Evolutionary conservation across 2,888 invertebrate genomes (phyloP).

Genomic region (Drosophila neutralis): DNA sequence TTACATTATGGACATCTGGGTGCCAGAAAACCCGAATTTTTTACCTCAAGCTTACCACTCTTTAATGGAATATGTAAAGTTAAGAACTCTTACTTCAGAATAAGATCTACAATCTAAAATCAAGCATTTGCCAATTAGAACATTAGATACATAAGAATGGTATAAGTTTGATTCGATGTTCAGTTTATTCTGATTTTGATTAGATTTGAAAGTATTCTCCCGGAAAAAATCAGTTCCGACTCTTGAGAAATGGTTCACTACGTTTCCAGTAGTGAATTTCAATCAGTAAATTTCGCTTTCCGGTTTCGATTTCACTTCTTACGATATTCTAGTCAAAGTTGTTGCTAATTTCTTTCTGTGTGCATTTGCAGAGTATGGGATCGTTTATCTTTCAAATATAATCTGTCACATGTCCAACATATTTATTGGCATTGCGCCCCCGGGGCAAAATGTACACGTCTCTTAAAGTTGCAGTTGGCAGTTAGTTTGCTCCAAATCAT

Average conservation of each 20-base stretch:
- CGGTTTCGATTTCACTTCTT: background rate
- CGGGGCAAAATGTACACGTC: constrained; percentile 13
- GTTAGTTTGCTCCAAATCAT: constrained; percentile 52
- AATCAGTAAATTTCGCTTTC: background rate
- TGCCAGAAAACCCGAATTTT: no score
- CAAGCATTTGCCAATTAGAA: background rate
- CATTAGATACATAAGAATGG: background rate
- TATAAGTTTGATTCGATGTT: accelerated
- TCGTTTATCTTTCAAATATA: constrained; percentile 46
- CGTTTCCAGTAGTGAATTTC: background rate
- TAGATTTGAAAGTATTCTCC: background rate
- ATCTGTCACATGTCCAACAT: constrained; percentile 62
- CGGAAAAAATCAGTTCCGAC: background rate
- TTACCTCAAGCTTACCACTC: no score
- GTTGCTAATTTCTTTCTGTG: background rate
- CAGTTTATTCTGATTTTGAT: background rate
- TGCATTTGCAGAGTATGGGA: background rate
- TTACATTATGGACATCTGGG: no score
- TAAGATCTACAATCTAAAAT: background rate
- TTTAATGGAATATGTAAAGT: background rate
- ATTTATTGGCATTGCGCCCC: constrained; percentile 53
- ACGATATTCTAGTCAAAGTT: background rate
- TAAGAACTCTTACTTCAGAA: background rate
- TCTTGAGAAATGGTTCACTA: background rate
- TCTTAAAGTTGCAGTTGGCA: constrained; percentile 21